phyloP scores from a whole-genome alignment of 1,140 invertebrate species.

The Doryteuthis pealeii region DNA sequence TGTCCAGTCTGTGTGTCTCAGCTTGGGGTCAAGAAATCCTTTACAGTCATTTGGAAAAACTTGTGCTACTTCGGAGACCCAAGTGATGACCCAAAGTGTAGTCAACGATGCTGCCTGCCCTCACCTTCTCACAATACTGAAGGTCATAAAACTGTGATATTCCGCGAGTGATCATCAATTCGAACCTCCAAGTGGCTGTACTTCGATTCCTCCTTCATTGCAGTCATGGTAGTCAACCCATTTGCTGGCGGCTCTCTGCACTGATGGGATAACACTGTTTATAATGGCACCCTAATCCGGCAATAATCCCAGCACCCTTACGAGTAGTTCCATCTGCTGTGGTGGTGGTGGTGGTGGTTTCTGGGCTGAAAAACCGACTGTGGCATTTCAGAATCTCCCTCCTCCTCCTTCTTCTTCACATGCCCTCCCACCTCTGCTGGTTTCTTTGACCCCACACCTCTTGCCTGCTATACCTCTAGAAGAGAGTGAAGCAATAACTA shows the following conservation, averaged over 20 bases:
- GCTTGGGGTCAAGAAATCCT: constrained; percentile 32
- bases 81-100: constrained; percentile 56
- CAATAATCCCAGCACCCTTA: background rate
- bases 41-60: constrained; percentile 54
- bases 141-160: constrained; percentile 51
- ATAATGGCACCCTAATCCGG: background rate
- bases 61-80: constrained; percentile 53
- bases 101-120: constrained; percentile 50
- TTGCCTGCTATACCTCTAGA: background rate
- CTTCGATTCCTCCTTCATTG: background rate
- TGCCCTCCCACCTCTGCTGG: background rate
- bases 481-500: background rate
- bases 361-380: background rate
- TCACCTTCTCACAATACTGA: constrained; percentile 34
- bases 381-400: background rate
- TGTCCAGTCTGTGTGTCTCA: constrained; percentile 8
- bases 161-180: constrained; percentile 41
- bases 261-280: constrained; percentile 29
- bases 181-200: constrained; percentile 12
- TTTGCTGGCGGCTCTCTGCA: constrained; percentile 12
- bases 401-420: background rate
- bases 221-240: background rate
- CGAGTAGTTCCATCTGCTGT: too few relatives aligned
- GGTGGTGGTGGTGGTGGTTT: too few relatives aligned
- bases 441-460: background rate